Evolutionary conservation across 2,797 vertebrate species (phyloP), one percentile per base, ranked within the genome.

Genomic region (Sandelia bainsii): DNA sequence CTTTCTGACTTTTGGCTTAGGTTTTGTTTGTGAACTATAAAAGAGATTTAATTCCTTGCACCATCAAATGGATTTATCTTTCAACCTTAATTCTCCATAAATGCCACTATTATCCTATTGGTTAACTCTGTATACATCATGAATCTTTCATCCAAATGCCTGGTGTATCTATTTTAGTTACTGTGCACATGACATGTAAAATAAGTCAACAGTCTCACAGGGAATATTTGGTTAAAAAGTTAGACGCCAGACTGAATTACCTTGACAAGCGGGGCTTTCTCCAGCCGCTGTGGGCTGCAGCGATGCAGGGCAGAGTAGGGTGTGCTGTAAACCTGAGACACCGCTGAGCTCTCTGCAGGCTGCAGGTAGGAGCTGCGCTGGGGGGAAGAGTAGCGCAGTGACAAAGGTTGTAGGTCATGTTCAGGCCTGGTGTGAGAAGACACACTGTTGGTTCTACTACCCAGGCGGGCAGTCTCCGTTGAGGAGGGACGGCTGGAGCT

Each of bases 201-300:
- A 71, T 76, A 79, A 89, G 80, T 72, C 76, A 68, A 39, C 70
- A 5, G 79, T 66, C 83, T 72, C 74, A 6, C 27, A 46, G 85
- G 81, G 83, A 83, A 84, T 87, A 87, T 89, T 70, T 1, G 23
- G 85, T 89, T 86, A 85, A 88, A 40, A 27, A 61, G 62, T 78
- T 72, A 69, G 77, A 76, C 10, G 42, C 0, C 70, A 58, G 72
- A 58, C 65, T 82, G 66, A 73, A 93, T 88, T 91, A 97, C 97
- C 78, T 94, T 93, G 87, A 94, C 89, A 22, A 96, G 91, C 0
- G 96, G 95, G 64, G 93, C 87, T 61, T 91, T 95, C 62, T 95
- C 88, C 0, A 40, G 69, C 1, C 83, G 87, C 53, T 88, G 79
- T 0, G 85, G 86, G 48, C 75, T 89, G 14, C 56, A 81, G 1